Conservation (phyloP, 2,888 invertebrate genomes). For the Gymnosoma rotundatum region DNA sequence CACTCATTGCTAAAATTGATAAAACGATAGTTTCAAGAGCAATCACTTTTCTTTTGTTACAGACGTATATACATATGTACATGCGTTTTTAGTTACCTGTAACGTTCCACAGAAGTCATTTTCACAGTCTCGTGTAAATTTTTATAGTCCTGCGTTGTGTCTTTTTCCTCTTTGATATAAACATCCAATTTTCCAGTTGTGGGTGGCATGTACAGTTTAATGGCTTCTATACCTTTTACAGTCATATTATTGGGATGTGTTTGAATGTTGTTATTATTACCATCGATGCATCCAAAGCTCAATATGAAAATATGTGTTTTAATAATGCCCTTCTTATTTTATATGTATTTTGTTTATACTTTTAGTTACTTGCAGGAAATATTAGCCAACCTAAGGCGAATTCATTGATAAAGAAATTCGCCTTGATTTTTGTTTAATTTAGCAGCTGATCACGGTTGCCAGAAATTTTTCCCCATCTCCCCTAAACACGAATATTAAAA, state of each 20-base stretch:
- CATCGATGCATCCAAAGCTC: not conserved
- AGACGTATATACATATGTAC: not conserved
- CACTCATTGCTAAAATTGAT: conserved; percentile 77
- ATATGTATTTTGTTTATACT: not conserved
- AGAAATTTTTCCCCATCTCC: too few species aligned
- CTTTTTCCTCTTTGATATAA: conserved; percentile 75
- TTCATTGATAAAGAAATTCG: too few species aligned
- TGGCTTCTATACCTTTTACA: conserved; percentile 79
- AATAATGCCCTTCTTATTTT: not conserved
- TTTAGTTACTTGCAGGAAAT: not conserved
- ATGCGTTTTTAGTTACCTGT: conserved; percentile 71
- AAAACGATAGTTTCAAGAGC: not conserved
- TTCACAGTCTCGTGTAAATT: conserved; percentile 36
- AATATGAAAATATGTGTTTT: too few species aligned
- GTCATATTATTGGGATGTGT: conserved; percentile 68
- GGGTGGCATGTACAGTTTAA: conserved; percentile 76
- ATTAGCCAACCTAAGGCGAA: too few species aligned
- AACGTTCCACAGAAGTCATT: conserved; percentile 80
- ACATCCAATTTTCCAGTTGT: conserved; percentile 73
- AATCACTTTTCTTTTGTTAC: not conserved
- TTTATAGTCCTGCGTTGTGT: conserved; percentile 17
- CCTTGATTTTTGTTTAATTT: too few species aligned
- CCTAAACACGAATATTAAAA: too few species aligned
- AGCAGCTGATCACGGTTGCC: too few species aligned
- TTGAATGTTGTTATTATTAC: conserved; percentile 9